Evolutionary conservation across 1,140 invertebrate species (phyloP), one percentile per base, ranked within the genome.

Genomic region (Sitodiplosis mosellana): DNA sequence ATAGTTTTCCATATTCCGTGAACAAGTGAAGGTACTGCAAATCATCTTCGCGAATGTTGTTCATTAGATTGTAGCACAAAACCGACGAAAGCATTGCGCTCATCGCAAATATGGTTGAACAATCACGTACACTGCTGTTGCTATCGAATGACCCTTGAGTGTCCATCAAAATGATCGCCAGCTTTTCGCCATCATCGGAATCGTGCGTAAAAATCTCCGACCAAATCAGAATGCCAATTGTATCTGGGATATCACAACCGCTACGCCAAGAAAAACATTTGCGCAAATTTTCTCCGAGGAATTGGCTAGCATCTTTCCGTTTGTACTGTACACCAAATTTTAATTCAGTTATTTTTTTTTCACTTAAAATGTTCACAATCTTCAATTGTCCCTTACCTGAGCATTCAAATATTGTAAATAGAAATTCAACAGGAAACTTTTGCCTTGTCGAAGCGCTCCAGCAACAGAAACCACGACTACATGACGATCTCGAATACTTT

Each of bases 111-210:
- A 98, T 86, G 2, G 91, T 96, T 1, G 93, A 92, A 69, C 89
- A 93, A 62, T 97, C 92, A 52, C 86, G 78, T 1, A 97, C 90
- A 1, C 92, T 97, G 33, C 87, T 92, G 63, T 94, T 81, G 62
- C 87, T 92, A 66, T 98, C 94, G 69, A 97, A 98, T 8, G 92
- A 83, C 47, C 94, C 94, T 70, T 98, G 94, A 10, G 94, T 98
- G 62, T 98, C 94, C 76, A 97, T 80, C 38, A 98, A 67, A 49
- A 96, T 73, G 17, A 97, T 78, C 41, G 84, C 90, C 22, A 92
- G 76, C 65, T 87, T 82, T 58, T 87, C 82, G 14, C 83, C 83
- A 54, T 75, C 77, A 1, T 71, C 66, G 14, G 84, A 68, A 43
- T 78, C 82, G 17, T 85, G 76, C 47, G 85, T 70, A 63, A 92